Evolutionary conservation across 2,888 invertebrate species (phyloP), one percentile per base, ranked within the genome.

Genomic region (Matsumyia berberina): DNA sequence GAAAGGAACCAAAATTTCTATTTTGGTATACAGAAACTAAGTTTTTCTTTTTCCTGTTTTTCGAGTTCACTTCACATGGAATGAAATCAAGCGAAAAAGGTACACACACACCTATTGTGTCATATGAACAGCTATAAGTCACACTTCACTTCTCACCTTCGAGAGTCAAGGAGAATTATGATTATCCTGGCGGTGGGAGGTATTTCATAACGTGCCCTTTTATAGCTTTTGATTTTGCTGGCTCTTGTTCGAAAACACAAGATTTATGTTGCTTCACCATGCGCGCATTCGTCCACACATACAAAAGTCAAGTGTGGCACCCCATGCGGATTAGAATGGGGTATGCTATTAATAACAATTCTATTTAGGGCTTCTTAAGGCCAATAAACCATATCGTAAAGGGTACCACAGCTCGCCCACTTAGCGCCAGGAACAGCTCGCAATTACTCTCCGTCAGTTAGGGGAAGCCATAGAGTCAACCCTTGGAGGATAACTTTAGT

Each of bases 381-480:
- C 69, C 44, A 70, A 70, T 70, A 70, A 70, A 58, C 33, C 57
- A 35, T 46, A 57, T 57, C 69, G 69, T 70, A 57, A 69, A 57
- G 57, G 19, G 24, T 37, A 46, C 24, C 44, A 35, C 35, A 70
- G 15, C 44, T 46, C 69, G 11, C 57, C 44, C 44, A 44, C 35
- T 46, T 57, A 33, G 53, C 58, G 58, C 58, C 42, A 15, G 12
- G 29, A 42, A 60, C 44, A 55, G 69, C 44, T n/a, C 17, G 35
- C 69, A 57, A 57, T 69, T 35, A 69, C 44, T 44, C 69, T 35
- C 11, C 57, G 57, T 35, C 69, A 57, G 31, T 19, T 33, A 9
- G n/a, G 39, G 35, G 42, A 44, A 57, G 35, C 35, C 53, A 46
- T 33, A 15, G 37, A 11, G 31, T 44, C 31, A 29, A 44, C 60